Conservation (phyloP, 1,140 invertebrate genomes). For the Achroia grisella region DNA sequence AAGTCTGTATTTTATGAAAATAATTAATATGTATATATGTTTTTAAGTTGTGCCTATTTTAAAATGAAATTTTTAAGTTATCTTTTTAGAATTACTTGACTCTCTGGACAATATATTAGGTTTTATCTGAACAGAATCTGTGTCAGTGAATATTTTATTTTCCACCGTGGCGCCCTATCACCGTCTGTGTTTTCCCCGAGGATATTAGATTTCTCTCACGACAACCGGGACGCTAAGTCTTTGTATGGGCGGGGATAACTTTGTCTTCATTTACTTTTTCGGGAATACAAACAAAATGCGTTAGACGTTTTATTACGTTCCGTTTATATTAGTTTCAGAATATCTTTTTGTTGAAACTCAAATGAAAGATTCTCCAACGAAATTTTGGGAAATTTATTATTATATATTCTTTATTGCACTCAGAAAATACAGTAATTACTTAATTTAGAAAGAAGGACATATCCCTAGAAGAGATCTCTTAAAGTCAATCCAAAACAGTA, state of each 20-base stretch:
- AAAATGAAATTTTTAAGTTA: too few relatives aligned
- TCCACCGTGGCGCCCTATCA: constrained; percentile 23
- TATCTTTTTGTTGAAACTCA: too few relatives aligned
- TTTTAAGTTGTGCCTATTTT: too few relatives aligned
- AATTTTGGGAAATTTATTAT: too few relatives aligned
- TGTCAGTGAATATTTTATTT: constrained; percentile 34
- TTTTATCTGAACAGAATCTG: constrained; percentile 17
- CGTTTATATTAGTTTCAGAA: background rate
- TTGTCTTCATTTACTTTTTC: constrained; percentile 22
- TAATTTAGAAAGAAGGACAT: too few relatives aligned
- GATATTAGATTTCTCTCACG: constrained; percentile 38
- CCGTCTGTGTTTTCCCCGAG: constrained; percentile 30
- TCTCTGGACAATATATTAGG: constrained; percentile 8
- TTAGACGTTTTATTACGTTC: constrained; percentile 2
- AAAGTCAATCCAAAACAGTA: too few relatives aligned
- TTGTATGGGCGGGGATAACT: constrained; percentile 15
- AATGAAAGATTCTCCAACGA: too few relatives aligned
- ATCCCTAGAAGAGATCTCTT: too few relatives aligned
- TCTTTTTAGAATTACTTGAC: background rate
- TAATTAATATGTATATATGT: too few relatives aligned
- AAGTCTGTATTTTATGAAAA: too few relatives aligned
- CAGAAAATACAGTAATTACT: too few relatives aligned
- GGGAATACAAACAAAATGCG: constrained; percentile 10
- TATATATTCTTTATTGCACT: too few relatives aligned
- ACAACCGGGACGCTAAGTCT: constrained; percentile 10